Evolutionary conservation across 2,113 vertebrate species (phyloP), one percentile per base, ranked within the genome.

Genomic region (Toxotes jaculatrix): DNA sequence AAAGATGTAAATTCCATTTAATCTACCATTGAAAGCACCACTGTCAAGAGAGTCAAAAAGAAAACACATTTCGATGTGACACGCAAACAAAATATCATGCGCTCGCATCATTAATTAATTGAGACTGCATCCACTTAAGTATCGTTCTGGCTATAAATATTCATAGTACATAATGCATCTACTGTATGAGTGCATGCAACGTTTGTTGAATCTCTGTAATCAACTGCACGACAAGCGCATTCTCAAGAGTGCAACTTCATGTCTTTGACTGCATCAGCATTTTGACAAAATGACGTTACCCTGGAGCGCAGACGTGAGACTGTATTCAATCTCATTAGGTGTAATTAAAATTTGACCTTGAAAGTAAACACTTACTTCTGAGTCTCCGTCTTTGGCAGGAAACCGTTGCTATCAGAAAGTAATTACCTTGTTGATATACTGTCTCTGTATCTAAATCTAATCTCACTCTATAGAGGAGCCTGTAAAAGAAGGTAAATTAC

Each of bases 321-420:
- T 56, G n/a, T 38, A 27, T 57, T 88, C 63, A 69, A 51, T 82
- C 82, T 84, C 67, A 83, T 83, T 85, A 81, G 27, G 40, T 61
- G 59, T 78, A 87, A 88, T 91, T 89, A 78, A 88, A 84, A 73
- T 53, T 40, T 89, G 82, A 91, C 93, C 90, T 92, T 92, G 89
- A 86, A 79, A 43, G 21, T 68, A 74, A 59, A 75, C 49, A 7
- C 49, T 57, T 11, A 49, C 67, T 11, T 19, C 75, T 19, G 17
- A 11, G 76, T 43, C 74, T 57, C 36, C 56, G 65, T 17, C 78
- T 89, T 63, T 77, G 66, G 51, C 55, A 72, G 73, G 36, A 77
- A 80, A 87, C 10, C 2, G 0, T 51, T 34, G 57, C 85, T 62
- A 80, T 89, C 85, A 74, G 45, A 83, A 71, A 81, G 78, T 85